Percentiles rank a stretch among this genome's conserved stretches.
Conservation (phyloP, 2,888 invertebrate genomes). For the Eupeodes latifasciatus region DNA sequence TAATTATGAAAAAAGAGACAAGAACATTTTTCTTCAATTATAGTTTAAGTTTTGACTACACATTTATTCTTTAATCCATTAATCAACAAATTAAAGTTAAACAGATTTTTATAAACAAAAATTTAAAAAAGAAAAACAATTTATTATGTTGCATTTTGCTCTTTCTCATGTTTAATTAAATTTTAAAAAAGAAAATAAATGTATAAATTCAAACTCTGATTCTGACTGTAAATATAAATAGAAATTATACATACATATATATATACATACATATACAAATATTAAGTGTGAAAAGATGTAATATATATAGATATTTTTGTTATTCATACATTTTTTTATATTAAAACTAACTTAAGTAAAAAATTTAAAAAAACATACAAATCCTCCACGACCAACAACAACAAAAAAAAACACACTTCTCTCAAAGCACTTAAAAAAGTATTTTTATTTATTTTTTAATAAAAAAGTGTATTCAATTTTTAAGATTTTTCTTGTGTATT, state of each 20-base stretch:
- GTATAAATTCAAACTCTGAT: slow-evolving; percentile 9
- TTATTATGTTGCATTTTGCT: slow-evolving; percentile 64
- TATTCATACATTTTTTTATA: slow-evolving; percentile 59
- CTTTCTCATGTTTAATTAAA: slow-evolving; percentile 38
- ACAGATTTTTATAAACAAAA: slow-evolving; percentile 51
- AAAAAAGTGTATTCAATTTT: slow-evolving; percentile 25
- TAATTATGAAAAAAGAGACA: slow-evolving; percentile 27
- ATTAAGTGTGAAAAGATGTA: slow-evolving; percentile 42
- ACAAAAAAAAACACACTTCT: slow-evolving; percentile 29
- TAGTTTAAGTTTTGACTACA: slow-evolving; percentile 45
- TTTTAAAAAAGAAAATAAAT: slow-evolving; percentile 9
- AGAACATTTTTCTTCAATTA: slow-evolving; percentile 42
- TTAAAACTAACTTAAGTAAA: slow-evolving; percentile 25
- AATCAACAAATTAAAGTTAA: slow-evolving; percentile 50
- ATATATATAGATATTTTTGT: slow-evolving; percentile 59
- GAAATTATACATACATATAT: neutral
- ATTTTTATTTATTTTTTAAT: slow-evolving; percentile 25
- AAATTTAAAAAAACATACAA: neutral
- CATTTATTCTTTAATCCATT: slow-evolving; percentile 41
- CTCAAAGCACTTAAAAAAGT: slow-evolving; percentile 49
- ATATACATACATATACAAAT: slow-evolving; percentile 14
- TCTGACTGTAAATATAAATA: slow-evolving; percentile 57
- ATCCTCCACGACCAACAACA: slow-evolving; percentile 50
- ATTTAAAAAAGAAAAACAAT: neutral
- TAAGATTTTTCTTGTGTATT: slow-evolving; percentile 48